Percentiles rank a stretch among this genome's conserved stretches.
These are phyloP conservation scores for Sardinella longiceps DNA, from an alignment of 2,797 vertebrate species.

Conservation along the genomic window DNA sequence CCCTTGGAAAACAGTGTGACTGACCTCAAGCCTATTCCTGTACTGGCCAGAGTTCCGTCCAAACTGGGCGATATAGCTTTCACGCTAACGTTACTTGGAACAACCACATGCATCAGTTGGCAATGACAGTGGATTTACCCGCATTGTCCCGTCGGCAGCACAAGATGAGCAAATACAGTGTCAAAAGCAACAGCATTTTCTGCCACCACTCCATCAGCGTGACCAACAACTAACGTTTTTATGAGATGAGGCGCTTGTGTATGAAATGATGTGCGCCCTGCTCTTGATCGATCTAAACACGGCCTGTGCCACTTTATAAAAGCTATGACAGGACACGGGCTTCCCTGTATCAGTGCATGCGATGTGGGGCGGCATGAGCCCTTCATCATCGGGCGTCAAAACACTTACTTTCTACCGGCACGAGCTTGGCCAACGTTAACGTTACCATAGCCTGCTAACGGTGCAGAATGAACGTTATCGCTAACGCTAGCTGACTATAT, in stretches of 20 bases:
- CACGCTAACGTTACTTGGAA: neutral
- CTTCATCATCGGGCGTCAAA: neutral
- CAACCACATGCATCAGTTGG: neutral
- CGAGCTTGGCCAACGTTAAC: neutral
- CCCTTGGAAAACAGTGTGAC: neutral
- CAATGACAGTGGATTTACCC: neutral
- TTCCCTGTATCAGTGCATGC: no score
- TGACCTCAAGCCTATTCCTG: neutral
- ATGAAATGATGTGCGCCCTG: neutral
- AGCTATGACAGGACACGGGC: neutral
- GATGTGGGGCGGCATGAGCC: neutral
- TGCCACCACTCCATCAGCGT: neutral
- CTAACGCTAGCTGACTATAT: neutral
- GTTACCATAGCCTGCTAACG: neutral
- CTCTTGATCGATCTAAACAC: neutral
- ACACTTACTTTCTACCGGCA: neutral
- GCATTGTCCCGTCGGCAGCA: neutral
- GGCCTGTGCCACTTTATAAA: no score
- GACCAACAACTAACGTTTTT: neutral
- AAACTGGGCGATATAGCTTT: neutral
- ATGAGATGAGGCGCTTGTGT: neutral
- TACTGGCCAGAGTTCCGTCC: neutral
- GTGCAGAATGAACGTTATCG: neutral
- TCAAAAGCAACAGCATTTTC: neutral
- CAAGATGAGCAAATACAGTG: no score